Conservation (phyloP, 2,888 invertebrate genomes). For the Netelia fuscicornis region DNA sequence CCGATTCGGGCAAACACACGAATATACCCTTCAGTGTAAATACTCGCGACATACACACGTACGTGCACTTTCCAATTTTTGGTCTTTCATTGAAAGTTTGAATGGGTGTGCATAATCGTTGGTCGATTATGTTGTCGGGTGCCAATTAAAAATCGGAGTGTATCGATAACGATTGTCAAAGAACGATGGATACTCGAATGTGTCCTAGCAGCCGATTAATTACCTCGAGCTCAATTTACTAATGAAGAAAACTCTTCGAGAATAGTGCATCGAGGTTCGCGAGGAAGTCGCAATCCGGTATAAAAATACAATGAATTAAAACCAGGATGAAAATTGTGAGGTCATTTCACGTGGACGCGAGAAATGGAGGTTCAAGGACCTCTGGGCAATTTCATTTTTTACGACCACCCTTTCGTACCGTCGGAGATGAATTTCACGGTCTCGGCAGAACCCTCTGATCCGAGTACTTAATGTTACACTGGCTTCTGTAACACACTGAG, state of each 20-base stretch:
- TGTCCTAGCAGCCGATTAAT: not conserved
- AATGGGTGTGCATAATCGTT: not conserved
- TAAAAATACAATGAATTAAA: not conserved
- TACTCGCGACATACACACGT: not conserved
- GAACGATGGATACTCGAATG: not conserved
- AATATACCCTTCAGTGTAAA: not conserved
- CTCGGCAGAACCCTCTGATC: slow-evolving; percentile 3
- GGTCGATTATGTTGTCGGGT: not conserved
- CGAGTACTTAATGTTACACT: not conserved
- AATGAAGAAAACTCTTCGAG: too few species aligned
- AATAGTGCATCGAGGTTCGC: not conserved
- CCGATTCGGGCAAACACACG: not conserved
- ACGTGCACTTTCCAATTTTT: too few species aligned
- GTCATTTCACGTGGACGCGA: slow-evolving; percentile 14
- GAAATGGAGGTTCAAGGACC: slow-evolving; percentile 10
- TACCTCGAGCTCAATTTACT: too few species aligned
- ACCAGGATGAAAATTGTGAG: not conserved
- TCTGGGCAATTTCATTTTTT: slow-evolving; percentile 30
- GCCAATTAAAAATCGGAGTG: not conserved
- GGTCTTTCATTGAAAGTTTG: too few species aligned
- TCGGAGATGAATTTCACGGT: slow-evolving; percentile 1
- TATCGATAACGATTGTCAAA: not conserved
- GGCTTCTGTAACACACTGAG: not conserved
- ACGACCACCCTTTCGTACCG: slow-evolving; percentile 16
- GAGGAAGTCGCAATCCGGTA: not conserved